phyloP scores from a whole-genome alignment of 2,888 invertebrate genomes.

The Blastobasis lacticolella region DNA sequence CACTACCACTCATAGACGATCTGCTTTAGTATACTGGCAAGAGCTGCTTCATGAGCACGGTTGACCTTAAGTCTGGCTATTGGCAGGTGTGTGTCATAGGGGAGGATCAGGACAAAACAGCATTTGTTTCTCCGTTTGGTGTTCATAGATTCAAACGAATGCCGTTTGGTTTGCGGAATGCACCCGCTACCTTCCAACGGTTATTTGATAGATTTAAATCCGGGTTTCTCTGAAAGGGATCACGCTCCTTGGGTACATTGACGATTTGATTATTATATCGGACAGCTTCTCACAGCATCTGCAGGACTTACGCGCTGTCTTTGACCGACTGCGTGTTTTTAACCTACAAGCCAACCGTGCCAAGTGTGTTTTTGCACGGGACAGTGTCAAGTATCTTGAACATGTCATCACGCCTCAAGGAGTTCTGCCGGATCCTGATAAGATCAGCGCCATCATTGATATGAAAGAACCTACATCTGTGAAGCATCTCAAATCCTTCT shows the following conservation, averaged over 20 bases:
- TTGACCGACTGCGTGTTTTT: conserved; percentile 5
- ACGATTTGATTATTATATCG: conserved; percentile 26
- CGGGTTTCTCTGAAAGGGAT: conserved; percentile 10
- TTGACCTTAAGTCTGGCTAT: conserved; percentile 35
- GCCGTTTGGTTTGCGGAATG: background rate
- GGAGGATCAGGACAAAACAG: conserved; percentile 21
- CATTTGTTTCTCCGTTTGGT: conserved; percentile 23
- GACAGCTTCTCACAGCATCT: conserved; percentile 15
- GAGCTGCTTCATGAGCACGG: conserved; percentile 26
- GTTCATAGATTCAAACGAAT: conserved; percentile 17
- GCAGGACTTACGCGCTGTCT: conserved; percentile 7
- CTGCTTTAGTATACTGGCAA: conserved; percentile 25
- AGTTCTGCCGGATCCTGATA: conserved; percentile 5
- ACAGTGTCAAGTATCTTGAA: conserved; percentile 8
- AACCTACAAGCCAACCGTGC: conserved; percentile 5
- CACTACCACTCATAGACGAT: conserved; percentile 13
- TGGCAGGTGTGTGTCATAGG: conserved; percentile 25
- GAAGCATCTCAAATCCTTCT: conserved; percentile 8
- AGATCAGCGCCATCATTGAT: conserved; percentile 5
- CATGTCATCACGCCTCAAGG: conserved; percentile 9
- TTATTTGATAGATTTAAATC: conserved; percentile 21
- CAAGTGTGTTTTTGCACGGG: conserved; percentile 11
- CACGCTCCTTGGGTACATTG: conserved; percentile 21
- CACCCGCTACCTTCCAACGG: conserved; percentile 1
- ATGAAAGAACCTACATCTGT: conserved; percentile 5